phyloP scores from a whole-genome alignment of 2,113 vertebrate genomes.

The Rafetus swinhoei region DNA sequence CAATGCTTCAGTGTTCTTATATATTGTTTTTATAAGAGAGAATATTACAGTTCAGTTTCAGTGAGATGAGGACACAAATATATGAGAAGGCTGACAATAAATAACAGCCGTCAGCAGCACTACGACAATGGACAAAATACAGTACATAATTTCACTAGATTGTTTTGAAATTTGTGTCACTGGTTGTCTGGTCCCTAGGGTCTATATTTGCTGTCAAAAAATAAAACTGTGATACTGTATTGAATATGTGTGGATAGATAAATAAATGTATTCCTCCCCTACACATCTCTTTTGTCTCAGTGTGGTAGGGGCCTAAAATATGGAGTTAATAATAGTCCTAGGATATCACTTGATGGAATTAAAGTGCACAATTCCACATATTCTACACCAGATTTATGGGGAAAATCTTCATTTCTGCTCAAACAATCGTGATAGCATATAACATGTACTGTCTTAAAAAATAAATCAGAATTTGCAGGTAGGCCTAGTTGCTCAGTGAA shows the following conservation, averaged over 20 bases:
- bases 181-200: background rate
- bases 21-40: background rate
- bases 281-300: background rate
- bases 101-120: background rate
- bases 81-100: background rate
- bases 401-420: background rate
- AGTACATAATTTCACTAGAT: background rate
- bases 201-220: background rate
- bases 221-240: background rate
- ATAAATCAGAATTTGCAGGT: background rate
- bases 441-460: background rate
- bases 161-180: background rate
- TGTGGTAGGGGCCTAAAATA: background rate
- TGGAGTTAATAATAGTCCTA: background rate
- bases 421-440: background rate
- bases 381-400: background rate
- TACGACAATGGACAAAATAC: background rate
- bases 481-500: background rate
- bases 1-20: background rate
- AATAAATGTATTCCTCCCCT: fast-evolving
- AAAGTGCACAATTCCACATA: background rate
- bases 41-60: background rate
- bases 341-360: background rate
- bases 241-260: slow-evolving; percentile 3
- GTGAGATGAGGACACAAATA: background rate